Percentiles rank a stretch among this genome's conserved stretches.
Evolutionary conservation across 2,888 invertebrate genomes (phyloP).

Genomic region (Apoderus coryli): DNA sequence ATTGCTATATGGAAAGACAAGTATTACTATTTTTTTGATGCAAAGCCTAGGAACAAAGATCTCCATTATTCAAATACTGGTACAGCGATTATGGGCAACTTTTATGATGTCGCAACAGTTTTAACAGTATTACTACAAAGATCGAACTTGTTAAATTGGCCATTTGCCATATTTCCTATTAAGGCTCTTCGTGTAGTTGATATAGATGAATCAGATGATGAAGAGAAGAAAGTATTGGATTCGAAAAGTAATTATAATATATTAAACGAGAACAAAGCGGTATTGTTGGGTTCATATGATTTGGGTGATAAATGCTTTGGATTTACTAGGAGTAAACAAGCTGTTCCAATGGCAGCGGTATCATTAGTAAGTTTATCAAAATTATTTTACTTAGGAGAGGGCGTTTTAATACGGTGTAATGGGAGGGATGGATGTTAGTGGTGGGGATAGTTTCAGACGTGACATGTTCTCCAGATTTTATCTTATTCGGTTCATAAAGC

Average conservation of each 20-base stretch:
- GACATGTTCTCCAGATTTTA: no score
- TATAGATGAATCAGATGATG: slow-evolving; percentile 16
- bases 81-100: slow-evolving; percentile 40
- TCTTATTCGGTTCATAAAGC: no score
- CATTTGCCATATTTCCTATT: slow-evolving; percentile 23
- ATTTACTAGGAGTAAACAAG: slow-evolving; percentile 42
- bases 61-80: slow-evolving; percentile 39
- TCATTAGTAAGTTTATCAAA: slow-evolving; percentile 33
- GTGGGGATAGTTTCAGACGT: no score
- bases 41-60: slow-evolving; percentile 40
- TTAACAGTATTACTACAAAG: slow-evolving; percentile 36
- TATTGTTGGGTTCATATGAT: slow-evolving; percentile 42
- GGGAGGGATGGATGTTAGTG: no score
- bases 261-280: slow-evolving; percentile 40
- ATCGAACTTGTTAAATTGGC: slow-evolving; percentile 21
- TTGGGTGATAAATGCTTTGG: slow-evolving; percentile 43
- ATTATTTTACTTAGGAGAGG: no score
- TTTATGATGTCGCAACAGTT: slow-evolving; percentile 37
- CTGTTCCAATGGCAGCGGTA: slow-evolving; percentile 42
- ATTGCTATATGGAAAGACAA: slow-evolving; percentile 43
- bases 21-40: slow-evolving; percentile 49
- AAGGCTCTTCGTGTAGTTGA: slow-evolving; percentile 19
- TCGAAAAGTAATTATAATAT: slow-evolving; percentile 41
- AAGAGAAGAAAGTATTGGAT: slow-evolving; percentile 33
- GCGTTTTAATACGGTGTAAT: no score